Percentiles rank a stretch among this genome's conserved stretches.
Evolutionary conservation across 2,888 invertebrate species (phyloP).

Genomic region (Andrena dorsata): DNA sequence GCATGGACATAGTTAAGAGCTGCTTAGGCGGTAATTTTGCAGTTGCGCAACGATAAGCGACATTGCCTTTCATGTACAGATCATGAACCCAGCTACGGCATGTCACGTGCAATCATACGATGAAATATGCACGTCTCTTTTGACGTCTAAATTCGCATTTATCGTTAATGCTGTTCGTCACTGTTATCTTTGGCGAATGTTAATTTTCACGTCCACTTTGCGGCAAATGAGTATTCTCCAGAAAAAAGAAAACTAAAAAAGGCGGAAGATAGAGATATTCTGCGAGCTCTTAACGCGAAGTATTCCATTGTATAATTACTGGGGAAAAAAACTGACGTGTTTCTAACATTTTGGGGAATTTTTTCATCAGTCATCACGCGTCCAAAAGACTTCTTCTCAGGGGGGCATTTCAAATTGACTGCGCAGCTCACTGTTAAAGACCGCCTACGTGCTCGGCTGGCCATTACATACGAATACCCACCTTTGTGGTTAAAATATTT

Average conservation of each 20-base stretch:
- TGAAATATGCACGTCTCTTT: conserved; percentile 52
- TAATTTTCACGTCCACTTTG: conserved; percentile 24
- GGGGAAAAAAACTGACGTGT: background rate
- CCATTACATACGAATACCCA: too few species aligned
- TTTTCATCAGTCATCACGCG: too few species aligned
- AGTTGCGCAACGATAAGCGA: conserved; percentile 36
- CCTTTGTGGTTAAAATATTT: too few species aligned
- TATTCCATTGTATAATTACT: background rate
- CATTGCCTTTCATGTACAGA: conserved; percentile 20
- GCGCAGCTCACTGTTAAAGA: too few species aligned
- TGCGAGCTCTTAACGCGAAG: background rate
- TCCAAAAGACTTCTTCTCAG: too few species aligned
- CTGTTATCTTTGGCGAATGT: conserved; percentile 38
- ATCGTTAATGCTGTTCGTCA: conserved; percentile 45
- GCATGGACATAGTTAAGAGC: conserved; percentile 13
- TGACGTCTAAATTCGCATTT: conserved; percentile 48
- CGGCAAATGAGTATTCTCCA: conserved; percentile 19
- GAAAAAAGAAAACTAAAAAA: background rate
- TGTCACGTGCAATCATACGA: conserved; percentile 33
- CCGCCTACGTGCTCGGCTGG: too few species aligned
- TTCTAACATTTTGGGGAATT: background rate
- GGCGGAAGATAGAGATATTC: background rate
- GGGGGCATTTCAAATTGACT: too few species aligned
- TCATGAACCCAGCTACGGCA: background rate
- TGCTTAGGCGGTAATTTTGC: conserved; percentile 5